A percentile compares a stretch with the other conserved stretches of the same genome.
Conservation (phyloP, 2,797 vertebrate genomes). For the Thripadectes ignobilis region DNA sequence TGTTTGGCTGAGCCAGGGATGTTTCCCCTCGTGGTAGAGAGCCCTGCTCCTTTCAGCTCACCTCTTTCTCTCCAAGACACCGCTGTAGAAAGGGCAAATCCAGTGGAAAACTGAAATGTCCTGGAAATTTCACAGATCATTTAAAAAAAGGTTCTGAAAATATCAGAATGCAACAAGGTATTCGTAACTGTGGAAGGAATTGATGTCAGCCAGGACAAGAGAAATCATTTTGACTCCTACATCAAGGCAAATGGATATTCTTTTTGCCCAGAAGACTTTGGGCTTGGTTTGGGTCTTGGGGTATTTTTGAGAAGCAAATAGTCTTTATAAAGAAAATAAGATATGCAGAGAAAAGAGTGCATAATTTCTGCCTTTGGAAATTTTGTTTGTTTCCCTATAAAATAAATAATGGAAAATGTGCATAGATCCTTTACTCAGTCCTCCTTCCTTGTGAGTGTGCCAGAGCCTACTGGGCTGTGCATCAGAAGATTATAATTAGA, state of each 20-base stretch:
- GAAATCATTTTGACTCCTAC: neutral
- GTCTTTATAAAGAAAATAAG: conserved; percentile 18
- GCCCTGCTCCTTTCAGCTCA: neutral
- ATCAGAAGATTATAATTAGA: conserved; percentile 61
- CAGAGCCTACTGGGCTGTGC: conserved; percentile 20
- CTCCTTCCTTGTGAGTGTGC: conserved; percentile 14
- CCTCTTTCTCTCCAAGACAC: neutral
- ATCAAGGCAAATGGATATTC: neutral
- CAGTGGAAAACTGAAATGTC: neutral
- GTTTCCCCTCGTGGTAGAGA: accelerated
- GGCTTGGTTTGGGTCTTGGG: neutral
- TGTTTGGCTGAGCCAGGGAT: neutral
- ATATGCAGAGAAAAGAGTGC: neutral
- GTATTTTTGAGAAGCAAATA: neutral
- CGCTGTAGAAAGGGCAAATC: neutral
- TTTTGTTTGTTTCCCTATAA: conserved; percentile 60
- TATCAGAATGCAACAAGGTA: neutral
- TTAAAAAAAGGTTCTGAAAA: neutral
- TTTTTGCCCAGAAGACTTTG: neutral
- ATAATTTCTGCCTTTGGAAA: conserved; percentile 61
- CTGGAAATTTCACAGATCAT: neutral
- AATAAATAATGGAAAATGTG: conserved; percentile 77
- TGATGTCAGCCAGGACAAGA: neutral
- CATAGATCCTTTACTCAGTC: neutral
- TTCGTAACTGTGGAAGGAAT: neutral